Conservation (phyloP, 2,888 invertebrate genomes). For the Linyphia triangularis region DNA sequence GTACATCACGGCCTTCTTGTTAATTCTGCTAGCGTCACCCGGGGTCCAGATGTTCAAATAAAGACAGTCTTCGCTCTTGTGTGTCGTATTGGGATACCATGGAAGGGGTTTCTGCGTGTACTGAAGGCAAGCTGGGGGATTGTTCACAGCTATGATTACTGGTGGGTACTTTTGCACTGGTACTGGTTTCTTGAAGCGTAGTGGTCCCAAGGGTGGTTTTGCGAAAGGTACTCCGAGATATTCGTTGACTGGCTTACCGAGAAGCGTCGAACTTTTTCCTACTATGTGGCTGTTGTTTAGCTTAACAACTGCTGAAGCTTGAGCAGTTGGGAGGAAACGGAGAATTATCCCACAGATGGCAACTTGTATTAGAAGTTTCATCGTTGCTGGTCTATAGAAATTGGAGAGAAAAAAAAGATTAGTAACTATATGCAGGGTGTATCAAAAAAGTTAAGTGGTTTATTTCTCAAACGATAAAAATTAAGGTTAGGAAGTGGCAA, state of each 20-base stretch:
- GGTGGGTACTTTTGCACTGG: conserved; percentile 84
- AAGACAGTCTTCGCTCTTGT: conserved; percentile 56
- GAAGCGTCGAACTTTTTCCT: neutral
- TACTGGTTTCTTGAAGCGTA: conserved; percentile 76
- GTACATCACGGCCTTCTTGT: conserved; percentile 23
- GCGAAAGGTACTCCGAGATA: conserved; percentile 78
- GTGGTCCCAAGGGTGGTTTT: conserved; percentile 76
- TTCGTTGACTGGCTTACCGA: neutral
- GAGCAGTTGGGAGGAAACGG: neutral
- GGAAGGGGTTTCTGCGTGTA: conserved; percentile 66
- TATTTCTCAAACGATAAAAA: too few species aligned
- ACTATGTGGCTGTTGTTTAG: neutral
- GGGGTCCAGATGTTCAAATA: conserved; percentile 48
- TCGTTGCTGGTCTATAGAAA: too few species aligned
- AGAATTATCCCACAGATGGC: too few species aligned
- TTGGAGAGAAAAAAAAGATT: too few species aligned
- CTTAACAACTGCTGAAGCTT: too few species aligned
- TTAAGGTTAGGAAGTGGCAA: too few species aligned
- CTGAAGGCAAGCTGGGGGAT: conserved; percentile 77
- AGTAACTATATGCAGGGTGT: too few species aligned
- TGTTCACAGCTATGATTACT: conserved; percentile 77
- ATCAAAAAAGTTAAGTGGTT: too few species aligned
- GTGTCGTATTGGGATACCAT: neutral
- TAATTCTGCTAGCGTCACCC: neutral
- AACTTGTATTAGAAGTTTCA: too few species aligned